A percentile compares a stretch with the other conserved stretches of the same genome.
These are phyloP conservation scores for Dendrocincla tyrannina DNA, from an alignment of 2,797 vertebrate genomes.

Conservation along the genomic window DNA sequence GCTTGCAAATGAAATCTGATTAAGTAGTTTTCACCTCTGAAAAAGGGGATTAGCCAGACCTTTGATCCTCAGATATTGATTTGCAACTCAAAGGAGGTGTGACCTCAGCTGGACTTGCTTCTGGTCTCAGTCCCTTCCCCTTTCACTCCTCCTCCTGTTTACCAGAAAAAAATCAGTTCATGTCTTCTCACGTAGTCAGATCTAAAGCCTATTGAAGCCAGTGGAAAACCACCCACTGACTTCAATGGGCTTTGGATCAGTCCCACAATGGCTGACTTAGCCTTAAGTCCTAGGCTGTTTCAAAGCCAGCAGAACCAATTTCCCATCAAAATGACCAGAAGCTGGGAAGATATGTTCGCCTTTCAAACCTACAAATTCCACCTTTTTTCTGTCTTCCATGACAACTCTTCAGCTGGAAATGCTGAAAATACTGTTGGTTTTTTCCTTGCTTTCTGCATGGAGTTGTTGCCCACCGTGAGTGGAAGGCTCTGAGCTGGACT, in stretches of 20 bases:
- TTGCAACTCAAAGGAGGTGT: conserved; percentile 83
- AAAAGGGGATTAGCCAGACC: conserved; percentile 77
- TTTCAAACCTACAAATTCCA: conserved; percentile 70
- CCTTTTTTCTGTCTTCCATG: conserved; percentile 28
- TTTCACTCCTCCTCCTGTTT: conserved; percentile 72
- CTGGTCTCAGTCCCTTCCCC: conserved; percentile 73
- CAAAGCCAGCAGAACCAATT: conserved; percentile 73
- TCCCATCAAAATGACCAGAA: conserved; percentile 66
- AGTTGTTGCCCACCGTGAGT: neutral
- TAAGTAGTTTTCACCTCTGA: conserved; percentile 80
- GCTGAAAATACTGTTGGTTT: neutral
- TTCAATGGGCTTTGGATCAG: conserved; percentile 62
- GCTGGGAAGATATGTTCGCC: conserved; percentile 66
- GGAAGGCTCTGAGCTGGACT: conserved; percentile 58
- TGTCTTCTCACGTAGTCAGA: conserved; percentile 71
- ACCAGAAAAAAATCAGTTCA: conserved; percentile 68
- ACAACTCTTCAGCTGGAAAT: conserved; percentile 42
- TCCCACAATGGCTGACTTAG: conserved; percentile 73
- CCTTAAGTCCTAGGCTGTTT: conserved; percentile 53
- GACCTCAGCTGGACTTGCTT: conserved; percentile 77
- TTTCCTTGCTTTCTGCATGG: neutral
- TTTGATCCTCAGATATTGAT: conserved; percentile 81
- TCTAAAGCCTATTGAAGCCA: conserved; percentile 59
- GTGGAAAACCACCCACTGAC: conserved; percentile 69
- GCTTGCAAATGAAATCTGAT: conserved; percentile 78